Base-by-base conservation (phyloP, 23 tunicate genomes). In the Trididemnum nubilum region DNA sequence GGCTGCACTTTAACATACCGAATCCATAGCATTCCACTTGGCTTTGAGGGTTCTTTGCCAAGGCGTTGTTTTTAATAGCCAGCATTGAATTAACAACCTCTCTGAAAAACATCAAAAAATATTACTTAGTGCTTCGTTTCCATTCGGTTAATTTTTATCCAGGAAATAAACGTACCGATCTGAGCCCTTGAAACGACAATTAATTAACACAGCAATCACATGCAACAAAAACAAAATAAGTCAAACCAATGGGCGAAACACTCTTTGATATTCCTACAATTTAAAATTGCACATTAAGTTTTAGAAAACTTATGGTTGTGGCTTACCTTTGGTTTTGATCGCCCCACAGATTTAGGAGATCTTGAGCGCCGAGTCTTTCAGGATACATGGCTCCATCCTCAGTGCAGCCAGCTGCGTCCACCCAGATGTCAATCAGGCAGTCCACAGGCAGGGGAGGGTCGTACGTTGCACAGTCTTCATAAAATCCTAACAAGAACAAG, bases 391-490 rank as follows among this genome's bases (percentile, higher is more conserved):
- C n/a, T 26, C 67, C 67, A 24, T 61, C 67, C n/a, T 61, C 67
- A 3, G 67, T 61, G 29, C 67, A 61, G 3, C 67, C 67, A 24
- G n/a, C 67, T 21, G 67, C 67, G 29, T 61, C 67, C 67, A 61
- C 26, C 67, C 67, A 61, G 28, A 61, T 21, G 5, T 61, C 67
- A 61, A n/a, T 61, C 25, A 61, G 29, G 26, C 67, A 61, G n/a
- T 61, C 67, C 15, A 69, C 12, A 7, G 74, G 3, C 9, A 69
- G 26, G 9, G 74, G 74, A 69, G 74, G 74, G 74, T 69, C 18
- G n/a, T 28, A 69, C 12, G 38, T 5, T 5, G 74, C 7, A 32
- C 74, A 69, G 18, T 69, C 74, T 3, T 34, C 39, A 9, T 5
- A 69, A 9, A 69, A 69, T 37, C 19, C 74, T 69, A 37, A 44